Evolutionary conservation across 2,888 invertebrate genomes (phyloP), one percentile per base, ranked within the genome.

Genomic region (Pocota personata): DNA sequence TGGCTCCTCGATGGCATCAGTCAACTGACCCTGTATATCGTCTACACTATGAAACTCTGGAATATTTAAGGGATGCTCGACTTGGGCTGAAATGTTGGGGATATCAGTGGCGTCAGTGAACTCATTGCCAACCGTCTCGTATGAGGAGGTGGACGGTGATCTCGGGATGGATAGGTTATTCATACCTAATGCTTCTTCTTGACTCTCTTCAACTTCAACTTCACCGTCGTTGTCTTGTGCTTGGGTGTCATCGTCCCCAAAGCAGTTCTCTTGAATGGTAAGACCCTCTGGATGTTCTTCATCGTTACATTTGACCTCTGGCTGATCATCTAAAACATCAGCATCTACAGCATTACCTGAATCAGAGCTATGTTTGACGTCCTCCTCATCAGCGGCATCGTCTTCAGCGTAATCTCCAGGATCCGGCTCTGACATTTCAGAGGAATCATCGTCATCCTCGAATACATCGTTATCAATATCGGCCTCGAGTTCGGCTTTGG

Each of bases 391-490:
- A 55, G 90, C 89, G 3, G 90, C 90, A 16, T 90, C 91, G 57
- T 92, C 91, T 30, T 91, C 89, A 37, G 91, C 89, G 93, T 94
- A 93, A 88, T 93, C 93, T 91, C 94, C 92, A 90, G 94, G 90
- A 66, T 84, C 92, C 90, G 94, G 90, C 55, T 80, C 84, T 0
- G 84, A 84, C 64, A 84, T 84, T 46, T 84, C 84, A 6, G 84
- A 84, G 88, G 93, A 93, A 90, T 93, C 91, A 91, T 94, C 93
- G 91, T 92, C 92, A 89, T 93, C 93, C 89, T 94, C 93, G 90
- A 94, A 93, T 83, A 93, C 92, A 88, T 94, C 93, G 79, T 92
- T 92, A 89, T 94, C 94, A 90, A 94, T 93, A 90, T 93, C 94
- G 90, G 93, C 93, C 89, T 93, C 93, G 69, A 93, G 93, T 72